Conservation (phyloP, 2,113 vertebrate species). For the Mohoua ochrocephala region DNA sequence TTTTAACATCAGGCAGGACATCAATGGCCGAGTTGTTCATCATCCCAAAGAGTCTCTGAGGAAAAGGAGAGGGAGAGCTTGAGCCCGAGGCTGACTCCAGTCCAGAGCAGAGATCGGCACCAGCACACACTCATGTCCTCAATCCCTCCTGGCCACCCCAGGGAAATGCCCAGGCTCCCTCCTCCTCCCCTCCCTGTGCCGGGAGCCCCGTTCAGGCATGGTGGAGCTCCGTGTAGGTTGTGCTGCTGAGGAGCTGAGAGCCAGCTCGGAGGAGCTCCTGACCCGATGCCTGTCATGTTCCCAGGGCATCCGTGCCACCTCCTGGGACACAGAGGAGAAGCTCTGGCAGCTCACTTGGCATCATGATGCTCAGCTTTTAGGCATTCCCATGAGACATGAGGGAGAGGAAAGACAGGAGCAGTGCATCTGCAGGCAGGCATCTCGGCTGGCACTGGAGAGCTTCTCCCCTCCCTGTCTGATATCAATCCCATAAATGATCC, state of each 20-base stretch:
- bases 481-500: background rate
- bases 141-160: background rate
- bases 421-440: background rate
- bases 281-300: background rate
- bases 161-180: background rate
- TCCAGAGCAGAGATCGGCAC: background rate
- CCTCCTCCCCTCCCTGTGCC: background rate
- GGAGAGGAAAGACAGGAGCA: background rate
- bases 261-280: background rate
- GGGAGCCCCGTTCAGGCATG: background rate
- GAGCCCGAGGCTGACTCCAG: background rate
- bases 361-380: background rate
- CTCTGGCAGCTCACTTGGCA: background rate
- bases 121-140: fast-evolving
- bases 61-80: background rate
- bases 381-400: fast-evolving
- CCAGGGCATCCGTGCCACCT: background rate
- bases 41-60: background rate
- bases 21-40: background rate
- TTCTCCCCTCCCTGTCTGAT: background rate
- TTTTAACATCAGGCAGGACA: background rate
- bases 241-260: background rate
- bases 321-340: background rate
- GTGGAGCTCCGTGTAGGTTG: fast-evolving
- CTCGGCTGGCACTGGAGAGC: background rate